These are phyloP conservation scores for Carapus acus DNA, from an alignment of 2,797 vertebrate species.

Conservation along the genomic window DNA sequence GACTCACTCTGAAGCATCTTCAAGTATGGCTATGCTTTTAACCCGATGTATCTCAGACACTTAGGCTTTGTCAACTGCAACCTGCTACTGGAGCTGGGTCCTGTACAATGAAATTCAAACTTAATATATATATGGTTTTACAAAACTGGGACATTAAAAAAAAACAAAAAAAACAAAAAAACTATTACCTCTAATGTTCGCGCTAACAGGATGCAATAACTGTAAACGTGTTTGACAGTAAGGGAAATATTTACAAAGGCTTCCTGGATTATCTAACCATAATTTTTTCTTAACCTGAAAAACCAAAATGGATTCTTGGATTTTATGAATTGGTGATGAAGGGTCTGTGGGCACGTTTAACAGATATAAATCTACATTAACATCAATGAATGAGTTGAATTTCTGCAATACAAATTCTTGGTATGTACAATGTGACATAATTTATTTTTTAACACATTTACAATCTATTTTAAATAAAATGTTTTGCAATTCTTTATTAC, in stretches of 20 bases:
- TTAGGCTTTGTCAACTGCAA: slow-evolving; percentile 63
- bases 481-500: slow-evolving; percentile 66
- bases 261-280: slow-evolving; percentile 53
- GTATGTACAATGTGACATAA: slow-evolving; percentile 74
- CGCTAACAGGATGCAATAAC: slow-evolving; percentile 48
- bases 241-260: slow-evolving; percentile 59
- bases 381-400: slow-evolving; percentile 61
- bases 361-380: slow-evolving; percentile 55
- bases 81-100: slow-evolving; percentile 83
- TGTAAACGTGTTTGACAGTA: slow-evolving; percentile 63
- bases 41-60: slow-evolving; percentile 81
- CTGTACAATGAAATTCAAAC: slow-evolving; percentile 76
- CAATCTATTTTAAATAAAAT: slow-evolving; percentile 75
- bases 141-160: slow-evolving; percentile 69
- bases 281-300: slow-evolving; percentile 47
- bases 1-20: slow-evolving; percentile 87
- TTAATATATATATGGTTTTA: slow-evolving; percentile 64
- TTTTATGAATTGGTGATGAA: slow-evolving; percentile 47
- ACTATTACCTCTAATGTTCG: slow-evolving; percentile 62
- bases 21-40: slow-evolving; percentile 96
- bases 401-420: slow-evolving; percentile 67
- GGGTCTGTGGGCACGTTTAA: slow-evolving; percentile 54
- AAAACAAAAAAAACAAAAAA: slow-evolving; percentile 61
- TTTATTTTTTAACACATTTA: slow-evolving; percentile 74
- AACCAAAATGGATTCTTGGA: slow-evolving; percentile 30